These are phyloP conservation scores for Caenorhabditis sinica DNA, from an alignment of 2,888 invertebrate species.

Conservation along the genomic window DNA sequence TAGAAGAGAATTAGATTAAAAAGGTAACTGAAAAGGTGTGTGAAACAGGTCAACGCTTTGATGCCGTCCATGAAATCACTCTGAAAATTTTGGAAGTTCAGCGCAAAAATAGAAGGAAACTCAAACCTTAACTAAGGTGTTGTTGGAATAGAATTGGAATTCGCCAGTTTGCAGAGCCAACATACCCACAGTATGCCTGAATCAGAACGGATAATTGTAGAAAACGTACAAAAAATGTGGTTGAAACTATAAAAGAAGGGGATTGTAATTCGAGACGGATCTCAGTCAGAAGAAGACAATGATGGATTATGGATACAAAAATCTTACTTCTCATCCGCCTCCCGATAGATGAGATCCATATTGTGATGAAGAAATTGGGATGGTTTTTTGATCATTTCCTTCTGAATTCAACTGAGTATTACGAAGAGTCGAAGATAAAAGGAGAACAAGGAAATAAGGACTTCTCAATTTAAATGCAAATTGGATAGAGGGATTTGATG, in stretches of 20 bases:
- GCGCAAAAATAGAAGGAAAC: too few relatives aligned
- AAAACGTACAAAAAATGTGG: constrained; percentile 27
- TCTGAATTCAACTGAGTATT: background rate
- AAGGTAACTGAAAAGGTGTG: constrained; percentile 47
- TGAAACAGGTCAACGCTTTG: constrained; percentile 26
- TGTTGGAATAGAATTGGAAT: constrained; percentile 40
- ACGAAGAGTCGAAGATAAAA: background rate
- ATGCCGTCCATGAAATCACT: constrained; percentile 55
- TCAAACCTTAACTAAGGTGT: constrained; percentile 18
- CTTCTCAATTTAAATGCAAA: constrained; percentile 45
- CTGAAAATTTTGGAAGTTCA: constrained; percentile 16
- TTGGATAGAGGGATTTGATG: constrained; percentile 1
- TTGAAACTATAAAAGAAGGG: background rate
- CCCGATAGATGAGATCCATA: constrained; percentile 9
- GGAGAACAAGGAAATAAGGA: constrained; percentile 3
- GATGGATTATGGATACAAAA: constrained; percentile 3
- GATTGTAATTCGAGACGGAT: background rate
- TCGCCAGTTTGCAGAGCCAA: constrained; percentile 19
- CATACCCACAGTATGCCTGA: constrained; percentile 22
- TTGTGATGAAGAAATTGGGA: background rate
- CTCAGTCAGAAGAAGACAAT: constrained; percentile 5
- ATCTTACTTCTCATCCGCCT: constrained; percentile 38
- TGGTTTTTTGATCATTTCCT: constrained; percentile 1
- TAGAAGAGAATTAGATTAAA: constrained; percentile 44
- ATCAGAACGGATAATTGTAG: background rate